These are phyloP conservation scores for Hippolais icterina DNA, from an alignment of 2,113 vertebrate species.

Conservation along the genomic window DNA sequence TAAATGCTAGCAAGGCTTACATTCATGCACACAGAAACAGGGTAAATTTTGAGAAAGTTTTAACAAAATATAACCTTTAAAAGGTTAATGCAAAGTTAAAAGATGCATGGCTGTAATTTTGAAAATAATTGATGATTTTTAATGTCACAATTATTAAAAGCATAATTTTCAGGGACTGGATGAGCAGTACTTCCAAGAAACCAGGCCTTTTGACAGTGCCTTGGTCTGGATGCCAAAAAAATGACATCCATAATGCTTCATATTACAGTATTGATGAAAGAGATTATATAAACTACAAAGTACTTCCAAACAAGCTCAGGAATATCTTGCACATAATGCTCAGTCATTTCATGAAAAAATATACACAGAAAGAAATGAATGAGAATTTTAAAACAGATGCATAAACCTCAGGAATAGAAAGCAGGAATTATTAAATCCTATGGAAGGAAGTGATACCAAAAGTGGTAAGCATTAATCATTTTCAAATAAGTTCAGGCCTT, in stretches of 20 bases:
- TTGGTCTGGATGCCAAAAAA: background rate
- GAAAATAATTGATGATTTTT: background rate
- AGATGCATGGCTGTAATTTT: background rate
- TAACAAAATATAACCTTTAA: background rate
- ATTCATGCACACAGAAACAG: background rate
- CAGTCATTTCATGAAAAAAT: background rate
- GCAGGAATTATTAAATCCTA: background rate
- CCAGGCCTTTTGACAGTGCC: background rate
- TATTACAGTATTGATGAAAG: background rate
- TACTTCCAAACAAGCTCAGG: background rate
- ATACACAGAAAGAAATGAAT: background rate
- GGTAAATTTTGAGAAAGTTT: background rate
- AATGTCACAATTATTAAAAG: background rate
- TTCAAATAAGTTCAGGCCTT: background rate
- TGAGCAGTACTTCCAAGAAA: background rate
- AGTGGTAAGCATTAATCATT: background rate
- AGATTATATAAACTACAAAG: background rate
- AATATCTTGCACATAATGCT: background rate
- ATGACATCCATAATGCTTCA: background rate
- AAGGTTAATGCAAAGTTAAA: background rate
- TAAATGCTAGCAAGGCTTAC: background rate
- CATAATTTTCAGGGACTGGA: background rate
- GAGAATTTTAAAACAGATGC: background rate
- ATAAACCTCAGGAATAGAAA: conserved; percentile 38
- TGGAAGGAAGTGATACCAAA: conserved; percentile 45